Evolutionary conservation across 2,797 vertebrate genomes (phyloP), one percentile per base, ranked within the genome.

Genomic region (Gymnoscopelus braueri): DNA sequence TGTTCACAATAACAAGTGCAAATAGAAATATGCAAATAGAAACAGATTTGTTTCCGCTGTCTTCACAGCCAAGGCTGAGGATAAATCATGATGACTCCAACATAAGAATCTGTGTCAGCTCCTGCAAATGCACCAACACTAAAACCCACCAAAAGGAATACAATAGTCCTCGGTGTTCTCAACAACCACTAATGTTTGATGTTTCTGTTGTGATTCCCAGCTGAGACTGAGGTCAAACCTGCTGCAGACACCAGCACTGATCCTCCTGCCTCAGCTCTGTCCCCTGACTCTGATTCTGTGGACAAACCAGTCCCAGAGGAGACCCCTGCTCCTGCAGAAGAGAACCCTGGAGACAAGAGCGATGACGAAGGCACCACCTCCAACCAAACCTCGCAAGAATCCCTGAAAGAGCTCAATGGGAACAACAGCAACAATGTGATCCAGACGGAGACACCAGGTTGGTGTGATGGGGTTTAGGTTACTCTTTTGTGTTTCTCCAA

Each of bases 371-470:
- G 56, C 6, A 1, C 0, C 0, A 26, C 4, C 64, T 89, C 92
- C 78, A 82, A 76, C 76, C 63, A 90, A 69, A 92, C 87, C 10
- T 89, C 88, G 0, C 78, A 78, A 67, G 91, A 92, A 47, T 86
- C 89, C 0, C 79, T 88, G 73, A 91, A 84, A 82, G 89, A 89
- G 50, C 44, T 67, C 4, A 88, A 89, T 0, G 80, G 86, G 65
- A 91, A 88, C 86, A 88, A 87, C 82, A 89, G 82, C 78, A 89
- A 87, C 84, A 87, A 74, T 26, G 15, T 39, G 23, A 23, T 61
- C 44, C 3, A 60, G 39, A 62, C 59, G 14, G 69, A 49, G 69
- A 63, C 0, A 3, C 11, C 57, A 81, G 88, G 90, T 89, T 58
- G 62, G 75, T 58, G 15, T 35, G 9, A 48, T 12, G 23, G 49